phyloP scores from a whole-genome alignment of 2,797 vertebrate genomes.

The Ispidina picta region DNA sequence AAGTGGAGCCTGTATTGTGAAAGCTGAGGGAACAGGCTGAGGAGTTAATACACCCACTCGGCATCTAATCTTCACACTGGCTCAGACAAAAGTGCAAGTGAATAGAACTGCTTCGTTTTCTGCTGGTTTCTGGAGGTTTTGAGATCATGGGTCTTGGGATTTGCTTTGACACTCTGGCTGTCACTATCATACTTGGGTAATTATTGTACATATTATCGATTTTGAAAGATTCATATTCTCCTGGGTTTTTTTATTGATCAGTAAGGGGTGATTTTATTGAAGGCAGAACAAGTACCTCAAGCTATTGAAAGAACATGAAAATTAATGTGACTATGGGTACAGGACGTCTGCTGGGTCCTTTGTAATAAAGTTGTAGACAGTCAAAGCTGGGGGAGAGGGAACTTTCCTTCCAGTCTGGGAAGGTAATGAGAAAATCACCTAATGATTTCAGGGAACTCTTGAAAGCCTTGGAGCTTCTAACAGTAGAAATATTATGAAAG shows the following conservation, averaged over 20 bases:
- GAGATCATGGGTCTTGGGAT: constrained; percentile 18
- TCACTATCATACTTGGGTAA: constrained; percentile 51
- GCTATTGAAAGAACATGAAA: constrained; percentile 64
- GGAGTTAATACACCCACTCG: constrained; percentile 38
- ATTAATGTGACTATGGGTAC: constrained; percentile 61
- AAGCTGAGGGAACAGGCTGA: constrained; percentile 39
- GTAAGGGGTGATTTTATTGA: constrained; percentile 71
- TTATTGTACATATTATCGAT: constrained; percentile 73
- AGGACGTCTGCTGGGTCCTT: constrained; percentile 43
- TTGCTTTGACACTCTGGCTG: constrained; percentile 36
- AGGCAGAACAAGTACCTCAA: constrained; percentile 61
- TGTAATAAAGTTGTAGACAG: constrained; percentile 49
- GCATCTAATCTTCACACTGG: constrained; percentile 38
- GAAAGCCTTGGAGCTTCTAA: constrained; percentile 51
- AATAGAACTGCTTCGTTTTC: constrained; percentile 35
- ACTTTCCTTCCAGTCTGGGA: constrained; percentile 47
- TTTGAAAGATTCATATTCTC: constrained; percentile 72
- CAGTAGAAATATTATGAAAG: constrained; percentile 66
- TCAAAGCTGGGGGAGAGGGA: constrained; percentile 4
- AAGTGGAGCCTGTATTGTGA: constrained; percentile 24
- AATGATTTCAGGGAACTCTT: constrained; percentile 56
- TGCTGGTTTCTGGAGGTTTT: constrained; percentile 41
- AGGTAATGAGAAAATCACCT: constrained; percentile 40
- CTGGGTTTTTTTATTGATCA: constrained; percentile 68
- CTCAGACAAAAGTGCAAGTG: constrained; percentile 20